Base-by-base conservation (phyloP, 2,797 vertebrate genomes). In the Numenius phaeopus region DNA sequence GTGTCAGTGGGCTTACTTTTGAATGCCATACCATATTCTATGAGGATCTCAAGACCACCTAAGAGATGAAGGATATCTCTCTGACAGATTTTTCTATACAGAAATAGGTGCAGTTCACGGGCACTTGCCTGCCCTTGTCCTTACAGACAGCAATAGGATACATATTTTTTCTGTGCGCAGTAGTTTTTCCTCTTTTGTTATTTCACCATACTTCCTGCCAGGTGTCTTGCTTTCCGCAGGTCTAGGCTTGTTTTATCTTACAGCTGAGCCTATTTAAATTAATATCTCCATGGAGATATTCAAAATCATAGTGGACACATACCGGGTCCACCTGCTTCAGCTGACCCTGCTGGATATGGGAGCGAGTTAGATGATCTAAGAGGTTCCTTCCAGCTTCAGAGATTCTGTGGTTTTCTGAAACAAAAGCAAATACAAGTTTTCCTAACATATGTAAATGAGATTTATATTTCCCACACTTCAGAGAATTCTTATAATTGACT, bases 401-500 rank as follows among this genome's bases (percentile, higher is more conserved):
- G 1, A 59, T 59, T 64, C 39, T 1, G 3, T 75, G 61, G 44
- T 75, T 78, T 65, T 61, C 20, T 75, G 71, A 95, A 93, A 93
- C 59, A 73, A 66, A 94, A 91, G 82, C 61, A 67, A 83, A 37
- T 42, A 87, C 52, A 94, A 89, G 66, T 82, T 89, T 87, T 94
- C n/a, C 55, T 82, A 46, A 55, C 13, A 39, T 47, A 66, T 0
- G 0, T 80, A 90, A 94, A 92, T 87, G 62, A 83, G 34, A 92
- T 92, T 83, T 89, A 57, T 76, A 54, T 85, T 93, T 87, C 54
- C 39, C 64, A 54, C 30, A 67, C 50, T 86, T 94, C 39, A 58
- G 95, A 92, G 57, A 67, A 67, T 94, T 84, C 78, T 94, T 70
- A 65, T 57, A 91, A 79, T 40, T 61, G 64, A 85, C 55, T 85